Conservation (phyloP, 2,113 vertebrate species). For the Corythaeola cristata region DNA sequence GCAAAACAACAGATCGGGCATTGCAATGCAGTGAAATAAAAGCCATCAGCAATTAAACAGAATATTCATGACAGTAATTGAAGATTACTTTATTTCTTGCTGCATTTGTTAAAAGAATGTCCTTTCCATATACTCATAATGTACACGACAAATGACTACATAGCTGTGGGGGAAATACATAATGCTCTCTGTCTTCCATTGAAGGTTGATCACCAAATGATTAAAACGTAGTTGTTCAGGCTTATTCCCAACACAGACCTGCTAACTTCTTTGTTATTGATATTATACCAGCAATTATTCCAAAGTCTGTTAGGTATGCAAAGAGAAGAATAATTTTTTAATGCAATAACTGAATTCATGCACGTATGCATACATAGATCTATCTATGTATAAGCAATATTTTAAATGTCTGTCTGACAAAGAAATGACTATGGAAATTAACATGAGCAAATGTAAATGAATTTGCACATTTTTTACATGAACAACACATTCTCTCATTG, state of each 20-base stretch:
- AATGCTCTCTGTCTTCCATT: not conserved
- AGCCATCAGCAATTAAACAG: slow-evolving; percentile 14
- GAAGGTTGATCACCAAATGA: not conserved
- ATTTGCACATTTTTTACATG: not conserved
- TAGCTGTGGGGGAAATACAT: not conserved
- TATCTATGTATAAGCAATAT: not conserved
- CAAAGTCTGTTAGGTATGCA: not conserved
- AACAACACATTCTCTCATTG: not conserved
- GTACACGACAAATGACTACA: not conserved
- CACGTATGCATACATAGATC: not conserved
- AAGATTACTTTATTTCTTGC: slow-evolving; percentile 22
- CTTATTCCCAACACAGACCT: not conserved
- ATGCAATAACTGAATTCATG: not conserved
- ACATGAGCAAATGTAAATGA: not conserved
- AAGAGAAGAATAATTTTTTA: not conserved
- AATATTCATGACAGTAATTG: slow-evolving; percentile 8
- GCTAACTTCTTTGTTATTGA: not conserved
- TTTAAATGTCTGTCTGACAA: not conserved
- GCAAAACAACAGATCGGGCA: not conserved
- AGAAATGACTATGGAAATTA: not conserved
- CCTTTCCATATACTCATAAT: not conserved
- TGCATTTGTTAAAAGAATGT: slow-evolving; percentile 16
- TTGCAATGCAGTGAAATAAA: not conserved
- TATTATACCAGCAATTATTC: not conserved
- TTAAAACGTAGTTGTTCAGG: slow-evolving; percentile 10